phyloP scores from a whole-genome alignment of 2,888 invertebrate species.

The Melipona beecheii region DNA sequence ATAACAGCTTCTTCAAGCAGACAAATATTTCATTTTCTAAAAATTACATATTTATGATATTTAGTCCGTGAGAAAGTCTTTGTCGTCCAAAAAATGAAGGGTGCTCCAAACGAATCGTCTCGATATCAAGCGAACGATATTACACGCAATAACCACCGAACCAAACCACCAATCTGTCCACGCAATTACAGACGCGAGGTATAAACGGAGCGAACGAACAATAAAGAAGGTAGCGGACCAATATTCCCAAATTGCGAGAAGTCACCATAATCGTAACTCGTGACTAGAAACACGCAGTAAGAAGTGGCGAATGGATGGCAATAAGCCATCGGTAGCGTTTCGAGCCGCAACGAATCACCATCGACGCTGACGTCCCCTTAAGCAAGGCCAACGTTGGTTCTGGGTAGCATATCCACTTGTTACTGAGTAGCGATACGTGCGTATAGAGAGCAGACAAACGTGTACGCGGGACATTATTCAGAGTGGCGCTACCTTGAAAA shows the following conservation, averaged over 20 bases:
- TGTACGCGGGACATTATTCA: constrained; percentile 77
- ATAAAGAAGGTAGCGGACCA: background rate
- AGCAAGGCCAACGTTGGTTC: constrained; percentile 50
- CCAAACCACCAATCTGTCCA: background rate
- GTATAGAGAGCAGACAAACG: constrained; percentile 50
- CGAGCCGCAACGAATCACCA: constrained; percentile 59
- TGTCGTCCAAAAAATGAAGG: too few relatives aligned
- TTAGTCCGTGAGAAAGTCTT: too few relatives aligned
- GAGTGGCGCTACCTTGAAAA: constrained; percentile 72
- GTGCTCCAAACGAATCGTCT: too few relatives aligned
- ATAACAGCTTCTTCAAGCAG: too few relatives aligned
- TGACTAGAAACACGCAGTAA: background rate
- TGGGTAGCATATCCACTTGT: constrained; percentile 78
- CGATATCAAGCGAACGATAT: background rate
- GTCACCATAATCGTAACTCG: constrained; percentile 4
- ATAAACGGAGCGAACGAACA: background rate
- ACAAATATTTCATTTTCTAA: too few relatives aligned
- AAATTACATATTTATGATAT: too few relatives aligned
- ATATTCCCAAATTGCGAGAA: background rate
- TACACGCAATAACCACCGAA: too few relatives aligned
- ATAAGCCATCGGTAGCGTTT: constrained; percentile 4
- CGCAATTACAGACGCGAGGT: too few relatives aligned
- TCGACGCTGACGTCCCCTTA: constrained; percentile 63
- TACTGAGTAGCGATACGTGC: constrained; percentile 77
- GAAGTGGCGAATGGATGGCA: background rate